Evolutionary conservation across 2,888 invertebrate species (phyloP).

Genomic region (Hipparchia semele): DNA sequence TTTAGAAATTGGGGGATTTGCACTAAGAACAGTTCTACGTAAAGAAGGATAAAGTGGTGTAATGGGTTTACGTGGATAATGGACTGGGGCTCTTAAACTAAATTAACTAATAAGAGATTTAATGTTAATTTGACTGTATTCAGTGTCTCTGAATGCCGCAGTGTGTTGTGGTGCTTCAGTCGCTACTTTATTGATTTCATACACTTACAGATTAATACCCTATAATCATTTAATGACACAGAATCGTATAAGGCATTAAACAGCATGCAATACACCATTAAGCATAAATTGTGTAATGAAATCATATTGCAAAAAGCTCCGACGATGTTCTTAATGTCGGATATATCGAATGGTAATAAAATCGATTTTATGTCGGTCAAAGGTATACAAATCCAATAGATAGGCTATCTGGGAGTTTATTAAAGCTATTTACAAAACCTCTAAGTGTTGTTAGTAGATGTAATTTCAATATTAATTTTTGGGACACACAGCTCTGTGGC

Average conservation of each 20-base stretch:
- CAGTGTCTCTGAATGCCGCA: too few relatives aligned
- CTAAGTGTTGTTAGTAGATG: conserved; percentile 29
- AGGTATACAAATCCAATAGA: conserved; percentile 59
- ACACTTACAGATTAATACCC: not conserved
- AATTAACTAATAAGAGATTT: too few relatives aligned
- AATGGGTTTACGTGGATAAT: too few relatives aligned
- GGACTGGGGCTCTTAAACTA: too few relatives aligned
- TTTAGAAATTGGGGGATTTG: too few relatives aligned
- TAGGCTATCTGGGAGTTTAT: conserved; percentile 51
- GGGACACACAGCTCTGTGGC: not conserved
- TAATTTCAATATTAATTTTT: conserved; percentile 32
- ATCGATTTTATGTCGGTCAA: conserved; percentile 50
- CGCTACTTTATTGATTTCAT: not conserved
- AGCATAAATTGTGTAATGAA: conserved; percentile 21
- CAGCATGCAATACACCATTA: conserved; percentile 12
- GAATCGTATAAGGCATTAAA: conserved; percentile 9
- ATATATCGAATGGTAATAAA: conserved; percentile 51
- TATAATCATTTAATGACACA: conserved; percentile 15
- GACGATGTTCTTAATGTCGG: conserved; percentile 26
- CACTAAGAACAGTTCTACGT: too few relatives aligned
- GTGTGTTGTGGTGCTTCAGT: too few relatives aligned
- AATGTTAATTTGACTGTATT: too few relatives aligned
- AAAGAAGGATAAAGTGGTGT: too few relatives aligned
- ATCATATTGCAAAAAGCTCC: conserved; percentile 19
- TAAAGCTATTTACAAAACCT: conserved; percentile 35